Evolutionary conservation across 2,888 invertebrate genomes (phyloP), one percentile per base, ranked within the genome.

Genomic region (Peribatodes rhomboidaria): DNA sequence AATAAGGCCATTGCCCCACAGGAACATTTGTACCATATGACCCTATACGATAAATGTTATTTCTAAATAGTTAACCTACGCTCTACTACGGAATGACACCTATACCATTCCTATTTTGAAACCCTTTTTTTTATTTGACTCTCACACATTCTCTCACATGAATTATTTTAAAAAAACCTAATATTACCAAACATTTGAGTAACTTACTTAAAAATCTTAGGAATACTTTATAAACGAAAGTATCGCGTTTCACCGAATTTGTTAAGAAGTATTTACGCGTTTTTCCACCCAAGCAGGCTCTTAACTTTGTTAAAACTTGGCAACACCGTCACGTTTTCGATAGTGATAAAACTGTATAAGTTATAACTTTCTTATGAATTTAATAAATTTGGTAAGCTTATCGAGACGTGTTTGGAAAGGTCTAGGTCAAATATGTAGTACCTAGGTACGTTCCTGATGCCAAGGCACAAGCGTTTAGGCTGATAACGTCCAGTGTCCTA

Each of bases 291-390:
- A n/a, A 42, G 39, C 9, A 11, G 50, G 22, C 22, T 22, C 50
- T 50, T 16, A 49, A 50, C 49, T 63, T 56, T 16, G 33, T 10
- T 33, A n/a, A 6, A 42, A 56, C 50, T 68, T 60, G 44, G 50
- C 20, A 58, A 61, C 39, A 44, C 20, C 18, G 50, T 61, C 66
- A 69, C 68, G 61, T 64, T 53, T 47, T 47, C 50, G 57, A 39
- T 59, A 54, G 50, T 64, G 59, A 66, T 59, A 59, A 69, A 67
- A 67, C 54, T 59, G 61, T 59, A n/a, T n/a, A n/a, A n/a, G n/a
- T n/a, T n/a, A n/a, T n/a, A 69, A 66, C 66, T 60, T 63, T 69
- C 63, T 66, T 61, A 69, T 63, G 61, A 64, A 67, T 69, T 67
- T 55, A 67, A 69, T 66, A 55, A 58, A 68, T 62, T 66, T 60